Conservation (phyloP, 2,888 invertebrate species). For the Hermaeophaga mercurialis region DNA sequence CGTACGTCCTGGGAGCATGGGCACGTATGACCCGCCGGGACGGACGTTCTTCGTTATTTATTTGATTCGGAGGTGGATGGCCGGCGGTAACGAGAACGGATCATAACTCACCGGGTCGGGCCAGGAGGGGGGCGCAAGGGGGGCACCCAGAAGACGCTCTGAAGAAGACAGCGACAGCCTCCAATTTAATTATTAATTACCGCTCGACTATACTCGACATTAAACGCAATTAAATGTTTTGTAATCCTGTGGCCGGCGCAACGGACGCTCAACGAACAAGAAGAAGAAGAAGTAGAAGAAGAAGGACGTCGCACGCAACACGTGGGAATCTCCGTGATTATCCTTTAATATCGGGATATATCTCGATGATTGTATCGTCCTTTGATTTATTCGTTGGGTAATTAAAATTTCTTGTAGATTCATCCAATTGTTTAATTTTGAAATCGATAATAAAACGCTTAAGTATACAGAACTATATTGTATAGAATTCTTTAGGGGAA, state of each 20-base stretch:
- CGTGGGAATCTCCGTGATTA: conserved; percentile 21
- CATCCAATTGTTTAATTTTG: background rate
- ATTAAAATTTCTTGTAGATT: background rate
- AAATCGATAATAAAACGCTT: no score
- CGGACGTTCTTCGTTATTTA: no score
- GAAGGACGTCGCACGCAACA: conserved; percentile 20
- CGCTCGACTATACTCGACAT: conserved; percentile 47
- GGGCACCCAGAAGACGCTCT: conserved; percentile 35
- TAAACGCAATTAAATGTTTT: conserved; percentile 49
- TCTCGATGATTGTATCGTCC: background rate
- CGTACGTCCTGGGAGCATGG: no score
- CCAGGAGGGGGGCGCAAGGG: conserved; percentile 20
- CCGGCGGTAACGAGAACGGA: conserved; percentile 42
- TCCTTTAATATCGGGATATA: conserved; percentile 7
- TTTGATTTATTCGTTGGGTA: conserved; percentile 5
- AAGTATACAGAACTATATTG: no score
- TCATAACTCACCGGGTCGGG: conserved; percentile 46
- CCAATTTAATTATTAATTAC: conserved; percentile 52
- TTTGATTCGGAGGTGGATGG: conserved; percentile 32
- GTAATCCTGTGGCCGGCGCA: conserved; percentile 20
- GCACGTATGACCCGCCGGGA: no score
- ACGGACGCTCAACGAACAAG: no score
- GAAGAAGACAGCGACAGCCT: conserved; percentile 28
- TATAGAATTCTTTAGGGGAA: no score
- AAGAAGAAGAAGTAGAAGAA: conserved; percentile 5